Percentiles rank a stretch among this genome's conserved stretches.
Evolutionary conservation across 2,888 invertebrate genomes (phyloP).

Genomic region (Alloscopus bannaensis): DNA sequence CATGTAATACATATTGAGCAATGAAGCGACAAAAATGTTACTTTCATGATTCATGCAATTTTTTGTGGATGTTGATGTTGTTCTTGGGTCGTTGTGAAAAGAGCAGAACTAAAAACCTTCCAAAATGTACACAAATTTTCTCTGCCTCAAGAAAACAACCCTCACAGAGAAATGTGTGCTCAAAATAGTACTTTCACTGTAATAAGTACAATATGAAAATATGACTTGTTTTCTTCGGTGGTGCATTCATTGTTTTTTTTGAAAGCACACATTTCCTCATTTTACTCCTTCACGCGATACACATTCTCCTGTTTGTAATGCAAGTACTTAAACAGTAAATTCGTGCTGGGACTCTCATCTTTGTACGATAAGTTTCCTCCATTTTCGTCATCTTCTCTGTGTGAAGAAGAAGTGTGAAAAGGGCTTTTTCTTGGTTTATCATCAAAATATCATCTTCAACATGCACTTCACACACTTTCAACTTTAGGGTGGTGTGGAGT

Average conservation of each 20-base stretch:
- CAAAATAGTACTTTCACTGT: slow-evolving; percentile 15
- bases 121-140: too few relatives aligned
- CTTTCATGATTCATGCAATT: slow-evolving; percentile 49
- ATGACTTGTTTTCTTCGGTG: slow-evolving; percentile 40
- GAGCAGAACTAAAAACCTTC: neutral
- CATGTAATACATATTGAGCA: slow-evolving; percentile 50
- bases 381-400: neutral
- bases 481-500: too few relatives aligned
- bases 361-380: neutral
- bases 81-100: slow-evolving; percentile 15
- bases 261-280: too few relatives aligned
- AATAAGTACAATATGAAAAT: slow-evolving; percentile 53
- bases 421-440: too few relatives aligned
- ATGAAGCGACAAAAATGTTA: slow-evolving; percentile 54
- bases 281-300: slow-evolving; percentile 31
- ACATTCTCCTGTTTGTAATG: slow-evolving; percentile 29
- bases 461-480: too few relatives aligned
- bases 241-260: slow-evolving; percentile 33
- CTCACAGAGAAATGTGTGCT: neutral
- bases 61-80: slow-evolving; percentile 41
- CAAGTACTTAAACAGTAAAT: slow-evolving; percentile 37
- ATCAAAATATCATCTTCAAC: too few relatives aligned
- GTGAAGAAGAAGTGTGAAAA: neutral
- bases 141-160: neutral
- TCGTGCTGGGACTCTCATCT: slow-evolving; percentile 20